Conservation (phyloP, 1,140 invertebrate genomes). For the Bursaphelenchus mucronatus region DNA sequence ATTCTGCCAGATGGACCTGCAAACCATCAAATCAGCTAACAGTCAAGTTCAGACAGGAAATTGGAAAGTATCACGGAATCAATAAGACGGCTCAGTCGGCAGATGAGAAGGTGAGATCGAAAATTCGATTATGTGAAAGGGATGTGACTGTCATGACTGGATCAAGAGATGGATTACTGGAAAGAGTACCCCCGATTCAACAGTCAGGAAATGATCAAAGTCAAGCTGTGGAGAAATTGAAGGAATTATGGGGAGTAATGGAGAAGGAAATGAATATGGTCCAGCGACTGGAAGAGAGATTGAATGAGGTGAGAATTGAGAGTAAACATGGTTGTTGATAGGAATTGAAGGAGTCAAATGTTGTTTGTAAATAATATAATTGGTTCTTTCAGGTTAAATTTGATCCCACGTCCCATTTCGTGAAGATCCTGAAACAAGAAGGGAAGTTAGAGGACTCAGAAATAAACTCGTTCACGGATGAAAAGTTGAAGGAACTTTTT, state of each 20-base stretch:
- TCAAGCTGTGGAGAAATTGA: constrained; percentile 69
- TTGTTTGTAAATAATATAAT: neutral
- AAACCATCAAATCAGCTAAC: constrained; percentile 82
- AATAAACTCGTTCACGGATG: constrained; percentile 62
- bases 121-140: constrained; percentile 32
- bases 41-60: constrained; percentile 77
- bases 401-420: constrained; percentile 71
- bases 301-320: constrained; percentile 71
- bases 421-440: constrained; percentile 69
- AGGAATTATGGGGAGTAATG: constrained; percentile 71
- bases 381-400: constrained; percentile 66
- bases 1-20: constrained; percentile 80
- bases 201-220: constrained; percentile 30
- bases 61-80: constrained; percentile 80
- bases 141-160: constrained; percentile 33
- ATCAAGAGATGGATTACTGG: constrained; percentile 61
- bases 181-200: constrained; percentile 61
- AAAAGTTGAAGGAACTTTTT: constrained; percentile 74
- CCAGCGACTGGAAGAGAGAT: constrained; percentile 65
- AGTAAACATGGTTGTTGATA: neutral
- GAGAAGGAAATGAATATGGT: constrained; percentile 73
- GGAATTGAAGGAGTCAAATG: constrained; percentile 12
- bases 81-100: constrained; percentile 80
- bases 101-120: constrained; percentile 73
- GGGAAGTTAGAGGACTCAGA: constrained; percentile 77